Evolutionary conservation across 2,888 invertebrate genomes (phyloP), one percentile per base, ranked within the genome.

Genomic region (Drosophila rubida): DNA sequence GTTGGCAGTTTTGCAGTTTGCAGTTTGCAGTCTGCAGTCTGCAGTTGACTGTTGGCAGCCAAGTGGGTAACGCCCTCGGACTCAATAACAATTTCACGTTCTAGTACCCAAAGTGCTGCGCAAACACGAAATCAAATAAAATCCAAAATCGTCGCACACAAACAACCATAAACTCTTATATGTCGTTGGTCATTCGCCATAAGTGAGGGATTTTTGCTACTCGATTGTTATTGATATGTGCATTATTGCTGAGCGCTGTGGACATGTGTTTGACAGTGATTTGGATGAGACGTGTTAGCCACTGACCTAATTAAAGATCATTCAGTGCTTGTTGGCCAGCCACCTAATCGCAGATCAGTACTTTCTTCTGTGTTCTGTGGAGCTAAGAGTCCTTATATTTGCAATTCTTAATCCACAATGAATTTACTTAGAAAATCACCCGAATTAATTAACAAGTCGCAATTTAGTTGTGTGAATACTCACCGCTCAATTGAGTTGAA

Each of bases 81-180:
- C 62, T 73, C 78, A 70, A 79, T 80, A 79, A 74, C 80, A 77
- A 78, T 83, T 83, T 51, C 62, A 74, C 70, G 70, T 71, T 51
- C 55, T 41, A 51, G 35, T 76, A 55, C 57, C 53, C 59, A 55
- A 69, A 79, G 74, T 73, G 83, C 78, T 69, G 61, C 35, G 62
- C 78, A 83, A 79, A 79, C 83, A 83, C 48, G 44, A 58, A 78
- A 68, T 68, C 78, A 73, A 79, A 83, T 79, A 80, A 80, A 80
- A 78, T 64, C 61, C 22, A 41, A 63, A 68, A 58, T 65, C 75
- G 41, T 30, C 55, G 23, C 37, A 64, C 32, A 64, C 30, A 32
- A 45, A 53, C 57, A 53, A 42, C 49, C 37, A 53, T 53, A 71
- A 48, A 59, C 57, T 62, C 13, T 50, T 39, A 39, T 39, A 39